Evolutionary conservation across 1,140 invertebrate genomes (phyloP).

Genomic region (Saxidomus purpurata): DNA sequence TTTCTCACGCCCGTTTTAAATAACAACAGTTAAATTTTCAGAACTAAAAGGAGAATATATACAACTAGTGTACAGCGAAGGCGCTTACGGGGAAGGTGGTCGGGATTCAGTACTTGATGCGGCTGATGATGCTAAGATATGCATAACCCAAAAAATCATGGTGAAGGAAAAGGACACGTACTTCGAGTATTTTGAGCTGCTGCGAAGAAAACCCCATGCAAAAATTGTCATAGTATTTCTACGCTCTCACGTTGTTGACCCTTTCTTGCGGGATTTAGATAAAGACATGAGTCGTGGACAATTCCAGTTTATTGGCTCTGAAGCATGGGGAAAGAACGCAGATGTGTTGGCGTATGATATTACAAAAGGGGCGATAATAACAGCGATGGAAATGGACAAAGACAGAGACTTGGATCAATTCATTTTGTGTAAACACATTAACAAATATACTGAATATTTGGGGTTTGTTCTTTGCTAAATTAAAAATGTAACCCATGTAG

Average conservation of each 20-base stretch:
- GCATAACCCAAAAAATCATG: constrained; percentile 59
- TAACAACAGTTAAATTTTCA: constrained; percentile 12
- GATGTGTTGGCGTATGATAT: constrained; percentile 44
- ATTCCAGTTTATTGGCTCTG: constrained; percentile 70
- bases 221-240: constrained; percentile 70
- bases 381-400: constrained; percentile 58
- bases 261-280: constrained; percentile 14
- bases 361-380: constrained; percentile 50
- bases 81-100: constrained; percentile 70
- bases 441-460: too few relatives aligned
- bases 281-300: constrained; percentile 39
- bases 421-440: constrained; percentile 37
- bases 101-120: constrained; percentile 31
- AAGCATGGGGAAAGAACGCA: constrained; percentile 66
- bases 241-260: constrained; percentile 50
- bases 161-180: constrained; percentile 38
- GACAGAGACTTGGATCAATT: constrained; percentile 26
- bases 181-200: constrained; percentile 9
- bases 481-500: too few relatives aligned
- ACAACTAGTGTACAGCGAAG: constrained; percentile 67
- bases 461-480: too few relatives aligned
- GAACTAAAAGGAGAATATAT: constrained; percentile 49
- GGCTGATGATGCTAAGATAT: constrained; percentile 36
- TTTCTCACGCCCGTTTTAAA: too few relatives aligned
- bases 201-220: constrained; percentile 45